Base-by-base conservation (phyloP, 2,888 invertebrate species). In the Andrena minutula region DNA sequence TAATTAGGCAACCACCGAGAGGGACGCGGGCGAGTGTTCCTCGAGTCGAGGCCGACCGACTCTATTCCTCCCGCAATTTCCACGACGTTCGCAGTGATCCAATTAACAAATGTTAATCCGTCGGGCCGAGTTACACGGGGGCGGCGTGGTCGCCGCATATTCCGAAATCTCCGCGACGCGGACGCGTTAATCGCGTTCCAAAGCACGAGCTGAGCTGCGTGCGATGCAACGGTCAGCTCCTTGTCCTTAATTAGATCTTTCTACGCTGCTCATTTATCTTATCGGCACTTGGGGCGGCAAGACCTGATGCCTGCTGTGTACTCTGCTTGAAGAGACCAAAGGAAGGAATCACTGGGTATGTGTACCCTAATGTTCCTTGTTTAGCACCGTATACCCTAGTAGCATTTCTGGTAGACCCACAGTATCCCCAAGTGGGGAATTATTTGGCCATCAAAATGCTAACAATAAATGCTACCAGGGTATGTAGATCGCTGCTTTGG, bases 101-200 rank as follows among this genome's bases (percentile, higher is more conserved):
- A 35, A 63, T 69, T 68, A 56, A 56, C 68, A 56, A 76, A 68
- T 76, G 77, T 76, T 79, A 76, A 79, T 76, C 79, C 79, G 77
- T 49, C 78, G 47, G 77, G 56, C 30, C 56, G 28, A 69, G 76
- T 76, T 69, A 49, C 64, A 63, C 30, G 60, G 20, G 41, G 5
- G 16, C 35, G 10, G 8, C 35, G 61, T 61, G 53, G 20, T 72
- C 41, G 60, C 26, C 0, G 32, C 12, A 23, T 20, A 28, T 47
- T 30, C 30, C 16, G 47, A 26, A 74, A 74, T 68, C 68, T 49
- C 26, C 61, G 28, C 41, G 75, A 61, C 26, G 20, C 12, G 26
- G 7, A n/a, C 23, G 23, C 56, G 73, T 74, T 74, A 74, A 74
- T 74, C 65, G 73, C 12, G 32, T 74, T 74, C 58, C 32, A 26